phyloP scores from a whole-genome alignment of 2,888 invertebrate species.

The Archips crataeganus region DNA sequence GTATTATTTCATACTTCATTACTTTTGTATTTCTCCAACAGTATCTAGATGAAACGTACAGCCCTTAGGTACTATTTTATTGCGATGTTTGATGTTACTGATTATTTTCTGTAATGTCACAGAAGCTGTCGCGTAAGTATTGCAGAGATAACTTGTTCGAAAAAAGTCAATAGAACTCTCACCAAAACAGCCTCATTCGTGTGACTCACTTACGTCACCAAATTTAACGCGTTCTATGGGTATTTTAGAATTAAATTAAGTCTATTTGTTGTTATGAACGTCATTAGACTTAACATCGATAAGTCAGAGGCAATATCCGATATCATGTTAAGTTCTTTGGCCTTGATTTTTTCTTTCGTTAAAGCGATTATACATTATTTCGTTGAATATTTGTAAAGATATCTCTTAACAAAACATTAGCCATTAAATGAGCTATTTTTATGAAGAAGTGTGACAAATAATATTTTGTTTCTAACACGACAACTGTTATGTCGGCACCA shows the following conservation, averaged over 20 bases:
- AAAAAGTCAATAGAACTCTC: not conserved
- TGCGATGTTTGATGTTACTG: too few relatives aligned
- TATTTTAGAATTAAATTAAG: not conserved
- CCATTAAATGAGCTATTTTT: not conserved
- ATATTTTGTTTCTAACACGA: constrained; percentile 16
- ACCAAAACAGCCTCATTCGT: not conserved
- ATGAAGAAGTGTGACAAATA: constrained; percentile 8
- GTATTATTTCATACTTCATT: too few relatives aligned
- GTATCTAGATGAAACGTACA: too few relatives aligned
- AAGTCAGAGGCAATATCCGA: constrained; percentile 14
- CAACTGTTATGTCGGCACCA: constrained; percentile 18
- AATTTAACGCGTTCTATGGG: not conserved
- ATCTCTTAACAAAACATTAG: constrained; percentile 5
- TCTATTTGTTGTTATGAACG: constrained; percentile 11
- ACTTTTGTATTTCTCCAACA: too few relatives aligned
- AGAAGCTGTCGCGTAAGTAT: not conserved
- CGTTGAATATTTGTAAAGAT: not conserved
- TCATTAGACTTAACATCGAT: not conserved
- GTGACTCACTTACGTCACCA: not conserved
- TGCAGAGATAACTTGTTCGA: not conserved
- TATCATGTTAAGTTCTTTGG: not conserved
- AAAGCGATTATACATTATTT: not conserved
- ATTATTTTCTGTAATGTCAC: too few relatives aligned
- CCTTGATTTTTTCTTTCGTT: not conserved
- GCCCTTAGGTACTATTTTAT: too few relatives aligned